These are phyloP conservation scores for Euphydryas editha DNA, from an alignment of 2,888 invertebrate species.

Conservation along the genomic window DNA sequence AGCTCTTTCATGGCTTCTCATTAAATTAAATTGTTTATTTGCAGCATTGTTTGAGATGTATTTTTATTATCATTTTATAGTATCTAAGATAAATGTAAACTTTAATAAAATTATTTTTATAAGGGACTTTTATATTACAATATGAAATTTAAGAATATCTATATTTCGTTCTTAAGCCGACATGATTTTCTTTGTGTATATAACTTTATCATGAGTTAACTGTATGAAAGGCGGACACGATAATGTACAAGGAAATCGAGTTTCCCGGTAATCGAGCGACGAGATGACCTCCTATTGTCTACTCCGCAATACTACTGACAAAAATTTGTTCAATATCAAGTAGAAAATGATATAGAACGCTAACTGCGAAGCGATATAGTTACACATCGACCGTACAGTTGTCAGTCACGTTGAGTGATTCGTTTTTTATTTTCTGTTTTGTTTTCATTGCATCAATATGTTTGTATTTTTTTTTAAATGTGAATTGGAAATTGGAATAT, in stretches of 20 bases:
- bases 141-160: neutral
- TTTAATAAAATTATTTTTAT: neutral
- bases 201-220: slow-evolving; percentile 56
- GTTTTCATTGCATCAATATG: neutral
- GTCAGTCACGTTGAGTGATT: slow-evolving; percentile 7
- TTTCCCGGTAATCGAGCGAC: slow-evolving; percentile 69
- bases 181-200: slow-evolving; percentile 46
- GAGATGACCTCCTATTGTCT: slow-evolving; percentile 52
- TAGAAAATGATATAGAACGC: slow-evolving; percentile 13
- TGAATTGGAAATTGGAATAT: neutral
- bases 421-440: slow-evolving; percentile 4
- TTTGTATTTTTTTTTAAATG: slow-evolving; percentile 3
- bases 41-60: slow-evolving; percentile 17
- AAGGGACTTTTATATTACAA: neutral
- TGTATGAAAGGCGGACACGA: slow-evolving; percentile 63
- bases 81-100: neutral
- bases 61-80: slow-evolving; percentile 7
- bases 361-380: slow-evolving; percentile 1
- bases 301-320: slow-evolving; percentile 31
- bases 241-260: slow-evolving; percentile 76
- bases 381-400: slow-evolving; percentile 6
- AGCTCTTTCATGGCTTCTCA: slow-evolving; percentile 23
- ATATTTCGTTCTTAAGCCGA: neutral
- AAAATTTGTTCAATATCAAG: slow-evolving; percentile 14
- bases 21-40: slow-evolving; percentile 29